A percentile compares a stretch with the other conserved stretches of the same genome.
Conservation (phyloP, 2,113 vertebrate genomes). For the Bubo blakistoni region DNA sequence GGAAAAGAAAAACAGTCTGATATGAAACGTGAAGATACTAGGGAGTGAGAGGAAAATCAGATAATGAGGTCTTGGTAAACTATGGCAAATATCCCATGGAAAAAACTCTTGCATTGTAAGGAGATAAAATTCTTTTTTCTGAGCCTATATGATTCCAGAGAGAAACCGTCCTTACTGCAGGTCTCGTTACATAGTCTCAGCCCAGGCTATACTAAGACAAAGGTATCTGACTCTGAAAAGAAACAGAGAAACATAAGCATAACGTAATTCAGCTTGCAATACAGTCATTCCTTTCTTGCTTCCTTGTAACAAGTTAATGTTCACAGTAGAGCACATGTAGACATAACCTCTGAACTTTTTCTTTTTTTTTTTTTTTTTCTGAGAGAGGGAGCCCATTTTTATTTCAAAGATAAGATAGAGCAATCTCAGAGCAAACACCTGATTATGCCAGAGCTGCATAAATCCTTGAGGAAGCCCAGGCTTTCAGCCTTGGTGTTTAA, state of each 20-base stretch:
- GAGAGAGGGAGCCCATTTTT: neutral
- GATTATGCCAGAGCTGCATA: accelerated
- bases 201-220: neutral
- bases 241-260: neutral
- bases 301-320: neutral
- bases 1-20: neutral
- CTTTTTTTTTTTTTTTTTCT: neutral
- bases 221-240: neutral
- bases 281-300: neutral
- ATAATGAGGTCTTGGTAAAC: neutral
- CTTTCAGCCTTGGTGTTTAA: neutral
- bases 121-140: neutral
- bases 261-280: neutral
- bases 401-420: neutral
- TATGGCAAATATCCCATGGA: neutral
- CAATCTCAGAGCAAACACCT: neutral
- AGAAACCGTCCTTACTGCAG: neutral
- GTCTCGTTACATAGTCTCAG: neutral
- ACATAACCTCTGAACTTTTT: neutral
- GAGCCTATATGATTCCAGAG: neutral
- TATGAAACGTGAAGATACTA: neutral
- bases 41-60: neutral
- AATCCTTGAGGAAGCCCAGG: neutral
- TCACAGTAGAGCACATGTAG: neutral
- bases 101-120: neutral